Percentiles rank a stretch among this genome's conserved stretches.
These are phyloP conservation scores for Zaprionus bogoriensis DNA, from an alignment of 2,888 invertebrate species.

Conservation along the genomic window DNA sequence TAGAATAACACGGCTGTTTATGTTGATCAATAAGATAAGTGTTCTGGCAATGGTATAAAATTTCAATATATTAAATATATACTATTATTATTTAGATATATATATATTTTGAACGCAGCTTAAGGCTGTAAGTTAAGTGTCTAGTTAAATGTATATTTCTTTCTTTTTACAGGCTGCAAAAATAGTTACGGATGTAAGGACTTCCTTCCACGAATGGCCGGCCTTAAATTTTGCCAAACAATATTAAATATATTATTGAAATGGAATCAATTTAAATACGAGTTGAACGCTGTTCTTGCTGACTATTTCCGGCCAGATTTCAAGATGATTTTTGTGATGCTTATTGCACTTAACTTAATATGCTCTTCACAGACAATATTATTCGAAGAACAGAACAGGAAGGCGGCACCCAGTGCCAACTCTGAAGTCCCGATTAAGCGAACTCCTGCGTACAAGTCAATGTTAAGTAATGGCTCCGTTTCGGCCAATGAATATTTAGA, in stretches of 20 bases:
- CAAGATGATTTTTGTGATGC: constrained; percentile 25
- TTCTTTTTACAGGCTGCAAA: neutral
- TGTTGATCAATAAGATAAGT: too few species aligned
- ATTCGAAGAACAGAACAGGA: constrained; percentile 57
- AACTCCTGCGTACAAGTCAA: constrained; percentile 40
- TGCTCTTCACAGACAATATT: constrained; percentile 50
- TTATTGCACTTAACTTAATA: constrained; percentile 41
- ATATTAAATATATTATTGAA: constrained; percentile 30
- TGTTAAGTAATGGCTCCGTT: constrained; percentile 30
- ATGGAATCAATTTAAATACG: constrained; percentile 4
- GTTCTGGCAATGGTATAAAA: too few species aligned
- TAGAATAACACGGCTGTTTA: too few species aligned
- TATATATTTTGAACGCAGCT: too few species aligned
- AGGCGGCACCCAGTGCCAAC: constrained; percentile 16
- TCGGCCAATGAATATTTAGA: constrained; percentile 83
- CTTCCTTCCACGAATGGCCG: neutral
- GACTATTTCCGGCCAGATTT: neutral
- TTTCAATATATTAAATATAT: too few species aligned
- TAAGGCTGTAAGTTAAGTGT: too few species aligned
- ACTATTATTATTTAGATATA: too few species aligned
- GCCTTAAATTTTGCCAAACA: constrained; percentile 5
- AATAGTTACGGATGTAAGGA: neutral
- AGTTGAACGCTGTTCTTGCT: neutral
- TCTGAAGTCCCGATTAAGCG: constrained; percentile 19
- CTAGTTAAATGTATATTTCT: too few species aligned